These are phyloP conservation scores for Hippocampus comes DNA, from an alignment of 2,113 vertebrate species.

Conservation along the genomic window DNA sequence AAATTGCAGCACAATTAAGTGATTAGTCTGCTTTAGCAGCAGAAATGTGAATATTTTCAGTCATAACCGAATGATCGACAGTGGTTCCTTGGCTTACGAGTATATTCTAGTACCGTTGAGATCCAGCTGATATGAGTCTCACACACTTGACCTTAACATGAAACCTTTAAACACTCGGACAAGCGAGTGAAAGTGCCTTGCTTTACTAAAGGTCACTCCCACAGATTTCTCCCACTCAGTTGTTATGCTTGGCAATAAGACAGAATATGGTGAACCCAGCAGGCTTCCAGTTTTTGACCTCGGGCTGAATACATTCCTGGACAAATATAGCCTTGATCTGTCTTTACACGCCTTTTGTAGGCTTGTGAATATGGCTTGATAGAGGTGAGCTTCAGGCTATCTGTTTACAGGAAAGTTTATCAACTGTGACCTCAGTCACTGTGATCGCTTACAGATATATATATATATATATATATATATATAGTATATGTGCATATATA, in stretches of 20 bases:
- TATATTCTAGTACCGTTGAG: conserved; percentile 27
- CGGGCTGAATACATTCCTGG: conserved; percentile 46
- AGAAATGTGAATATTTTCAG: too few relatives aligned
- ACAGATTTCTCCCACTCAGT: conserved; percentile 58
- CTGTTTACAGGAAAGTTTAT: conserved; percentile 6
- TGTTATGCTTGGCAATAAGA: conserved; percentile 34
- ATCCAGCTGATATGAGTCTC: conserved; percentile 47
- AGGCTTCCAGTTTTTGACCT: conserved; percentile 35
- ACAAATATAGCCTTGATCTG: conserved; percentile 49
- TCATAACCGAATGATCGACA: too few relatives aligned
- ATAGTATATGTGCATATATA: too few relatives aligned
- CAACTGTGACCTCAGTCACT: conserved; percentile 1
- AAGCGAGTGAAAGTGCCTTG: conserved; percentile 53
- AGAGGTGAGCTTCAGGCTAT: conserved; percentile 5
- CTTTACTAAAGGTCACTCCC: conserved; percentile 65
- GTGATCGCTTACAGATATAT: too few relatives aligned
- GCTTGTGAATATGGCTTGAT: conserved; percentile 8
- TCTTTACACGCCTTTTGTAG: conserved; percentile 13
- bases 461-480: too few relatives aligned
- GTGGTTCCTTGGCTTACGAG: too few relatives aligned
- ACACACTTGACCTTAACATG: conserved; percentile 64
- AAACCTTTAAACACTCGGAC: conserved; percentile 62
- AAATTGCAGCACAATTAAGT: too few relatives aligned
- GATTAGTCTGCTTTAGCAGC: too few relatives aligned
- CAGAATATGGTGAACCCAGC: conserved; percentile 49